Base-by-base conservation (phyloP, 2,113 vertebrate genomes). In the Proterorhinus semilunaris region DNA sequence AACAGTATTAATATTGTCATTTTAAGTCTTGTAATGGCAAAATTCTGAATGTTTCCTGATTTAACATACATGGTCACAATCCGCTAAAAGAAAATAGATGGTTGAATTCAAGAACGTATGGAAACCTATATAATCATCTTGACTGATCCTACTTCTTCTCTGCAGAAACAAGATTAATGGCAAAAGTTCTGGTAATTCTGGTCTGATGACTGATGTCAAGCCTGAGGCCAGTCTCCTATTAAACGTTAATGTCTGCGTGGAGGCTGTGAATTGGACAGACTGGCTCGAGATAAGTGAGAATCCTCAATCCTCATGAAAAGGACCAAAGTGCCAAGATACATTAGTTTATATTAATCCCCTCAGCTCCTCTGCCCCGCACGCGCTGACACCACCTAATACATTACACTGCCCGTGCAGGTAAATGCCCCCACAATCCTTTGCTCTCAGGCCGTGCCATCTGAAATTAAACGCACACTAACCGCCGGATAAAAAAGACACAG, bases 241-340 rank as follows among this genome's bases (percentile, higher is more conserved):
- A 55, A 55, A 55, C 10, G 58, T 61, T 43, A 44, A n/a, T 61
- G 8, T 54, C 43, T 46, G 62, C 58, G 50, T 46, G 36, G 61
- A 62, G 64, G 48, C 45, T 79, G 61, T 61, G 46, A 49, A 64
- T 10, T 44, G 54, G 67, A 51, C 57, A 81, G 80, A 84, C 71
- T 75, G 69, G 51, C 59, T 74, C 68, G 71, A 59, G 10, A 62
- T 84, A 71, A 72, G 68, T 76, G 82, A 82, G 71, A 71, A 83
- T 64, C 57, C 78, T 85, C 76, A 74, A 67, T 79, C 74, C 69
- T 36, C 27, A 81, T 43, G 82, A 74, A 83, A 79, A 76, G 61
- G 75, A 46, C 81, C 76, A 83, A 84, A 80, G 82, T 88, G 85
- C 72, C 87, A 83, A 74, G 77, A 86, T 72, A 76, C 83, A 90